Percentiles rank a stretch among this genome's conserved stretches.
Evolutionary conservation across 2,888 invertebrate genomes (phyloP).

Genomic region (Epirrhoe alternata): DNA sequence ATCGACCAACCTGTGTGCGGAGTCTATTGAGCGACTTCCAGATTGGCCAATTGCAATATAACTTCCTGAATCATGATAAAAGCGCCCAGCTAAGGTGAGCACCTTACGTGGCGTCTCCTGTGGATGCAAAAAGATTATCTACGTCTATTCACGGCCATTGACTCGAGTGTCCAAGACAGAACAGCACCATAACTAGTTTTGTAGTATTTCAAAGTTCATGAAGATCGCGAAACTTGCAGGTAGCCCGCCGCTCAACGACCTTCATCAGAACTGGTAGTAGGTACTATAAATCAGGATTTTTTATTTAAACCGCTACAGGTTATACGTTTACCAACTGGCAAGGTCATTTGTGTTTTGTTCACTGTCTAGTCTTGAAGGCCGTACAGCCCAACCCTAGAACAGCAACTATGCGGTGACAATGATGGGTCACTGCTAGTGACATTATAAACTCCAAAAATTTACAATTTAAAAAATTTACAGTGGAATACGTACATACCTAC

Average conservation of each 20-base stretch:
- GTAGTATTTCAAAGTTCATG: not conserved
- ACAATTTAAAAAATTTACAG: too few species aligned
- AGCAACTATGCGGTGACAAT: not conserved
- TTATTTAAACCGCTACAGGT: constrained; percentile 2
- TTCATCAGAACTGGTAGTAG: constrained; percentile 11
- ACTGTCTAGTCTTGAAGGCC: constrained; percentile 1
- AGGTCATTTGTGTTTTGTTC: constrained; percentile 13
- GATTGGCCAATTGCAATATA: too few species aligned
- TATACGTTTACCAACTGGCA: not conserved
- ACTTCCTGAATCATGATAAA: too few species aligned
- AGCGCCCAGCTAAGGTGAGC: too few species aligned
- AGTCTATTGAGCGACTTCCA: too few species aligned
- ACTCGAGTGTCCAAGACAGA: not conserved
- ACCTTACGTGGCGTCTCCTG: too few species aligned
- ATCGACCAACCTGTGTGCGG: too few species aligned
- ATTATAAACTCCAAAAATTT: too few species aligned
- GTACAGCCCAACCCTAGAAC: not conserved
- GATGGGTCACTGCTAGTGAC: too few species aligned
- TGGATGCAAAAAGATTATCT: too few species aligned
- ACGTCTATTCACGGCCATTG: not conserved
- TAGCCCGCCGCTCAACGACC: constrained; percentile 12
- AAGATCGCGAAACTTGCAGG: constrained; percentile 2
- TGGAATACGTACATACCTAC: too few species aligned
- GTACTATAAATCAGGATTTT: constrained; percentile 2
- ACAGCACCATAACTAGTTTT: not conserved